Evolutionary conservation across 2,888 invertebrate genomes (phyloP), one percentile per base, ranked within the genome.

Genomic region (Lithophane ornitopus): DNA sequence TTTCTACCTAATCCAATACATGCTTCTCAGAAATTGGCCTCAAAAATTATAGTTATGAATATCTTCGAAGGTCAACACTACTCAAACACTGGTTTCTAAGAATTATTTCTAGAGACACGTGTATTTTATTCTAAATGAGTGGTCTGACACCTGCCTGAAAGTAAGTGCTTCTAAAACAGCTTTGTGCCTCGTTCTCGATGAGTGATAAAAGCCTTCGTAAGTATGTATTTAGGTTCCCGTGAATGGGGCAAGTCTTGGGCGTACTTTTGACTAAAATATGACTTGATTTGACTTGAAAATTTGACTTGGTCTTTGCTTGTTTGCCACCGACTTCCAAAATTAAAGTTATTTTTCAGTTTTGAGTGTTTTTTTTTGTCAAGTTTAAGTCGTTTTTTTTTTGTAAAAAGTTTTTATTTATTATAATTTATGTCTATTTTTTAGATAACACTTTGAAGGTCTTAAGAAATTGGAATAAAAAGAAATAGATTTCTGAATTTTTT

Each of bases 151-250:
- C 66, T 80, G 73, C 41, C 70, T 78, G 22, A 54, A 58, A 69
- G 70, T 70, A 73, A 70, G 74, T 72, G 69, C 75, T 74, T 76
- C 70, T 68, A 71, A 85, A 80, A 78, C 46, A 72, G 54, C 81
- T 71, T 67, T 67, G 8, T 56, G 44, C 28, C n/a, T 49, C 22
- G 6, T 58, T 54, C 9, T 78, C 12, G 19, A 46, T 66, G 78
- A 78, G 79, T 70, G 82, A 85, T 85, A 85, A 86, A 81, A 81
- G 76, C 22, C 70, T 73, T 80, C 70, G 66, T 54, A 76, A 82
- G 76, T 71, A 46, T 19, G n/a, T 41, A n/a, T n/a, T 44, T 19
- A 26, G 54, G 19, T 34, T 49, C 54, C 9, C 19, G 58, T 81
- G n/a, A 68, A 52, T 44, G 14, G 46, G 3, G 14, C 7, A 49